phyloP scores from a whole-genome alignment of 2,888 invertebrate species.

The Nipponacmea schrenckii region DNA sequence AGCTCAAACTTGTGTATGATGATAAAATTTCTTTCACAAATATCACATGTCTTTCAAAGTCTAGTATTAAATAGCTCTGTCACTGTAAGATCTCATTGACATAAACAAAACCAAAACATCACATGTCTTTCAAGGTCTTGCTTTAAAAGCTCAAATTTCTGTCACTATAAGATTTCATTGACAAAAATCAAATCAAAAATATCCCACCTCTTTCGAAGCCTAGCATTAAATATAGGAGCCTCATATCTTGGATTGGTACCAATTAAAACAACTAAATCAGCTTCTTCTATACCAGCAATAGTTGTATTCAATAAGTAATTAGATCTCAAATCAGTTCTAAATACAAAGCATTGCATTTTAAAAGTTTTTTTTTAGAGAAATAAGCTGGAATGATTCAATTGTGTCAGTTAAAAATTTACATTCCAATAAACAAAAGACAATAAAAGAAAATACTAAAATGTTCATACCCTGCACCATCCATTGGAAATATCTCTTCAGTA shows the following conservation, averaged over 20 bases:
- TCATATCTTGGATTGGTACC: slow-evolving; percentile 98
- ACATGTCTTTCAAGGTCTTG: too few species aligned
- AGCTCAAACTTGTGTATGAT: too few species aligned
- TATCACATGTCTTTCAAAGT: too few species aligned
- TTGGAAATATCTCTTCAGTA: slow-evolving; percentile 92
- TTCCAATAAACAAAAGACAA: neutral
- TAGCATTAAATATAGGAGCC: slow-evolving; percentile 94
- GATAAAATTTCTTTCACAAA: too few species aligned
- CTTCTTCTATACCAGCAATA: slow-evolving; percentile 90
- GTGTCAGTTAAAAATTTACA: neutral
- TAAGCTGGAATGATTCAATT: neutral
- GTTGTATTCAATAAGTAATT: slow-evolving; percentile 92
- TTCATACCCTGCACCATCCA: slow-evolving; percentile 64
- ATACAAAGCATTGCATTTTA: slow-evolving; percentile 22
- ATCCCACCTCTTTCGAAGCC: slow-evolving; percentile 84
- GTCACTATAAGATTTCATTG: too few species aligned
- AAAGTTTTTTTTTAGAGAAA: neutral
- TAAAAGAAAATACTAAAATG: neutral
- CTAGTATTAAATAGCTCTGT: too few species aligned
- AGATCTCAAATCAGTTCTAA: slow-evolving; percentile 84
- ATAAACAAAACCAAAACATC: too few species aligned
- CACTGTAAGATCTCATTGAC: too few species aligned
- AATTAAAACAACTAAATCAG: slow-evolving; percentile 90
- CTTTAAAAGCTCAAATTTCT: too few species aligned
- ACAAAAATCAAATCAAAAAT: too few species aligned